Evolutionary conservation across 92 coral and sea anemone species (phyloP).

Genomic region (Phymanthus crucifer): DNA sequence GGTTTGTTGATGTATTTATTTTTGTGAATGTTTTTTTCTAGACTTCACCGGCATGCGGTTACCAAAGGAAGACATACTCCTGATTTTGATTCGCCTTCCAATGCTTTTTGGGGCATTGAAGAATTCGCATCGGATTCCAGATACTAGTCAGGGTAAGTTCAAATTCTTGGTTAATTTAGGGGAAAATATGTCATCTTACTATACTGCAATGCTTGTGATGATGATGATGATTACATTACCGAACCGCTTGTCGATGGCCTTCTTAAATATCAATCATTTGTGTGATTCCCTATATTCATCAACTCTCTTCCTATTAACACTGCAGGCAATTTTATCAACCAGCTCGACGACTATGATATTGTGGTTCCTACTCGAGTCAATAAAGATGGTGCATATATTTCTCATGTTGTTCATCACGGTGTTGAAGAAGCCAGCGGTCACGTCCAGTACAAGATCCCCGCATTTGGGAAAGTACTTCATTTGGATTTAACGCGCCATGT

Average conservation of each 20-base stretch:
- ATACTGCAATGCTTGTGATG: neutral
- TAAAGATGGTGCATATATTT: conserved; percentile 64
- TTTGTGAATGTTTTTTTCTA: conserved; percentile 3
- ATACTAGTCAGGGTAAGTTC: conserved; percentile 18
- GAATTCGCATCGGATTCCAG: conserved; percentile 18
- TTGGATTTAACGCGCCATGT: conserved; percentile 59
- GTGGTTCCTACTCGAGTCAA: conserved; percentile 65
- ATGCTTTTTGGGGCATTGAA: conserved; percentile 10
- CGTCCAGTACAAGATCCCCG: conserved; percentile 68
- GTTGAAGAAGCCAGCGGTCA: conserved; percentile 11
- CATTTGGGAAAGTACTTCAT: conserved; percentile 67
- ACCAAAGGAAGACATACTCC: neutral
- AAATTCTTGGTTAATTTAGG: neutral
- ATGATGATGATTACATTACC: conserved; percentile 31
- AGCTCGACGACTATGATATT: conserved; percentile 38
- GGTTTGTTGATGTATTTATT: neutral
- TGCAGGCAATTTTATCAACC: conserved; percentile 37
- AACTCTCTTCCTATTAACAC: conserved; percentile 12
- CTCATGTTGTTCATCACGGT: conserved; percentile 61
- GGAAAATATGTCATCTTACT: neutral
- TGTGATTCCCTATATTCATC: conserved; percentile 5
- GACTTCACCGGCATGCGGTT: conserved; percentile 25
- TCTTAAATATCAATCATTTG: conserved; percentile 15
- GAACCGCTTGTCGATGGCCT: conserved; percentile 5
- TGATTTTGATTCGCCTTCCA: conserved; percentile 5